Percentiles rank a stretch among this genome's conserved stretches.
Evolutionary conservation across 2,888 invertebrate species (phyloP).

Genomic region (Neelides folsomi): DNA sequence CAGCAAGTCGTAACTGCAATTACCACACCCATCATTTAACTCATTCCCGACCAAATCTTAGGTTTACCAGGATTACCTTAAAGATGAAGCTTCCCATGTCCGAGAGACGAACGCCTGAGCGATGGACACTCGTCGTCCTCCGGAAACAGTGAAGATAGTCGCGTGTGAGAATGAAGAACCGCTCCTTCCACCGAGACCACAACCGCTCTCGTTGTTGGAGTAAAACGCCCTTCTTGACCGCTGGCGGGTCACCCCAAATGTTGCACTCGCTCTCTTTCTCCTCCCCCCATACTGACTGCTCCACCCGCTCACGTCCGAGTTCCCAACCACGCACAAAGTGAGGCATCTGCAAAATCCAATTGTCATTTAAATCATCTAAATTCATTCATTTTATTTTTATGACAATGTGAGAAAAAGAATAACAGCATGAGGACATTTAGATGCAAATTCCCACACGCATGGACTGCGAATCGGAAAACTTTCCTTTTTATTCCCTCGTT

Average conservation of each 20-base stretch:
- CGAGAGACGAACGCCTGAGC: conserved; percentile 42
- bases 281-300: conserved; percentile 26
- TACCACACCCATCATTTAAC: not conserved
- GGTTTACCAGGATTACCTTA: too few relatives aligned
- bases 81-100: conserved; percentile 56
- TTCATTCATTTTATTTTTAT: not conserved
- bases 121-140: conserved; percentile 39
- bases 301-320: conserved; percentile 21
- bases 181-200: conserved; percentile 53
- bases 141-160: conserved; percentile 55
- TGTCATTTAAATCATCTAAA: too few relatives aligned
- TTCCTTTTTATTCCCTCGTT: too few relatives aligned
- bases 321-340: conserved; percentile 29
- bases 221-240: conserved; percentile 50
- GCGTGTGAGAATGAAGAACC: conserved; percentile 51
- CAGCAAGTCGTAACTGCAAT: conserved; percentile 47
- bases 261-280: conserved; percentile 20
- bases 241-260: conserved; percentile 38
- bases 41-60: too few relatives aligned
- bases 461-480: too few relatives aligned
- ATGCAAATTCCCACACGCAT: too few relatives aligned
- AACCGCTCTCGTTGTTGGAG: conserved; percentile 52
- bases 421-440: too few relatives aligned
- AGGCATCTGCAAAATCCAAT: conserved; percentile 17
- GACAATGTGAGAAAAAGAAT: too few relatives aligned